These are phyloP conservation scores for Trididemnum clinides DNA, from an alignment of 23 tunicate genomes.

Conservation along the genomic window DNA sequence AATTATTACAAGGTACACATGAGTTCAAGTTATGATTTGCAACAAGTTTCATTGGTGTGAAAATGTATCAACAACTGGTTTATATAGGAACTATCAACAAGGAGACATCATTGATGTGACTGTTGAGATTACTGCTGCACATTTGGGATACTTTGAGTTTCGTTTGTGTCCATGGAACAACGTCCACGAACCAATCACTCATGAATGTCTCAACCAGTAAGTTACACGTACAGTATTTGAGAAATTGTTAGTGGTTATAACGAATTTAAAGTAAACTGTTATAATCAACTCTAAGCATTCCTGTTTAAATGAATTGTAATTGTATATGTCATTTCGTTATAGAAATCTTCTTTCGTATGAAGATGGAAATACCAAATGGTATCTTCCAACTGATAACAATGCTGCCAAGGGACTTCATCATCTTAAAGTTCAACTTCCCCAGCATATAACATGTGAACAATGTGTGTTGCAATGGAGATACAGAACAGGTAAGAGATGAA, in stretches of 20 bases:
- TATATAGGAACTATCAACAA: conserved; percentile 35
- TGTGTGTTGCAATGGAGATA: conserved; percentile 79
- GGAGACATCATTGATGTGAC: conserved; percentile 42
- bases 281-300: background rate
- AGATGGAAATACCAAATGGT: background rate
- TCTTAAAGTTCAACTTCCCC: conserved; percentile 27
- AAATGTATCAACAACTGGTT: too few relatives aligned
- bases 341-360: background rate
- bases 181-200: conserved; percentile 41
- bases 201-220: conserved; percentile 59
- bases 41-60: too few relatives aligned
- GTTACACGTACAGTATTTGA: too few relatives aligned
- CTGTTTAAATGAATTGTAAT: background rate
- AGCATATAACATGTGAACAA: conserved; percentile 47
- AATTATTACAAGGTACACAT: conserved; percentile 57
- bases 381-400: background rate
- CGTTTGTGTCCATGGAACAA: conserved; percentile 67
- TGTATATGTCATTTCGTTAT: too few relatives aligned
- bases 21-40: background rate
- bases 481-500: conserved; percentile 35
- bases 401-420: background rate
- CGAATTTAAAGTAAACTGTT: too few relatives aligned
- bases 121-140: conserved; percentile 57
- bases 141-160: conserved; percentile 60
- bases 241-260: too few relatives aligned